These are phyloP conservation scores for Ploceus nigricollis DNA, from an alignment of 2,113 vertebrate species.

Conservation along the genomic window DNA sequence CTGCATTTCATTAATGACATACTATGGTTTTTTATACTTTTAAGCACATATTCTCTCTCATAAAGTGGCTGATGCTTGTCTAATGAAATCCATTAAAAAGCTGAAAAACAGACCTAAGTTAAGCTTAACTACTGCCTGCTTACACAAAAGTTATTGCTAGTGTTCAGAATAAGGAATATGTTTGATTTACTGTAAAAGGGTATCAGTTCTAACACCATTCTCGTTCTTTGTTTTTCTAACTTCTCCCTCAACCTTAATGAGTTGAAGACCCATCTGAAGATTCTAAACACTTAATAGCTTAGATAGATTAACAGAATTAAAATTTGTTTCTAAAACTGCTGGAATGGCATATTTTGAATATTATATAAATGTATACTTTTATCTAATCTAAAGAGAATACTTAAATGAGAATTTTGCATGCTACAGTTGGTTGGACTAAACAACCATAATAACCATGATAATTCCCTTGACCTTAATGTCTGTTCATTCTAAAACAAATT, in stretches of 20 bases:
- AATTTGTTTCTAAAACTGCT: background rate
- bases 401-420: background rate
- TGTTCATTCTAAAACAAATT: background rate
- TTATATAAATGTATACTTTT: background rate
- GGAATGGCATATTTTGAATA: background rate
- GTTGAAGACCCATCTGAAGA: background rate
- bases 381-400: background rate
- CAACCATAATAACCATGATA: background rate
- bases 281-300: background rate
- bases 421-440: background rate
- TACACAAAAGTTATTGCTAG: background rate
- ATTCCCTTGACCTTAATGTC: background rate
- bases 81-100: background rate
- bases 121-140: background rate
- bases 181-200: background rate
- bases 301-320: background rate
- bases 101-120: background rate
- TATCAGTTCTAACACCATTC: background rate
- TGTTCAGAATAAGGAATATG: background rate
- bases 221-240: background rate
- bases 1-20: background rate
- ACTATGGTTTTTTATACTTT: background rate
- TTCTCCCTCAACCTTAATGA: background rate
- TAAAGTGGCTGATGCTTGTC: background rate
- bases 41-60: background rate